Evolutionary conservation across 2,113 vertebrate genomes (phyloP), one percentile per base, ranked within the genome.

Genomic region (Vulpes ferrilata): DNA sequence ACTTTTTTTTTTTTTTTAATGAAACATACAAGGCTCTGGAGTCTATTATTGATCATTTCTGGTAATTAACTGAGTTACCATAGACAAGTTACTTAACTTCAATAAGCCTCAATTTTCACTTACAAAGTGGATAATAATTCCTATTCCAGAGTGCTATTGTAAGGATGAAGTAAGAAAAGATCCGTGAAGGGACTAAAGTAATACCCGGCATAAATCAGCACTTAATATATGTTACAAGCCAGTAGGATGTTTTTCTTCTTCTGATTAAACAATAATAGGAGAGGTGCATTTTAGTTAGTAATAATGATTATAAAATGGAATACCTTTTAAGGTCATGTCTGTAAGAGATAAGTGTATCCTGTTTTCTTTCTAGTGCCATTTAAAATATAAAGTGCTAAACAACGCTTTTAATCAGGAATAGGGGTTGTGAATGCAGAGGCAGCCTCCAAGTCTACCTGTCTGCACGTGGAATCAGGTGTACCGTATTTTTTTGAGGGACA

Each of bases 341-440:
- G 17, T 15, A 71, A 55, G 76, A 93, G 67, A 90, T 92, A 86
- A 93, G n/a, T 48, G 15, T 35, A 55, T 80, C 53, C 71, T 88
- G 22, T 74, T 96, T 92, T 60, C 59, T 94, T 20, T 35, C 32
- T 67, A 59, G 62, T 73, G n/a, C 48, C 96, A 60, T 76, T 88
- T 85, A 78, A 93, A 81, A 89, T 23, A 76, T 23, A 71, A 43
- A 65, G 43, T 86, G 19, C 32, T 93, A 43, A 71, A 22, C 38
- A 3, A 15, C 73, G 38, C 76, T 23, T 73, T 89, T 20, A 32
- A 64, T 83, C 80, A 95, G 60, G 84, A 74, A 76, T 1, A 17
- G 53, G 73, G 13, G 25, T 65, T 69, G 64, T 22, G 35, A 35
- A 51, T 57, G 43, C 59, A 25, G 30, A 64, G 8, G 38, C 43